Conservation (phyloP, 2,888 invertebrate species). For the Lutraria lutraria region DNA sequence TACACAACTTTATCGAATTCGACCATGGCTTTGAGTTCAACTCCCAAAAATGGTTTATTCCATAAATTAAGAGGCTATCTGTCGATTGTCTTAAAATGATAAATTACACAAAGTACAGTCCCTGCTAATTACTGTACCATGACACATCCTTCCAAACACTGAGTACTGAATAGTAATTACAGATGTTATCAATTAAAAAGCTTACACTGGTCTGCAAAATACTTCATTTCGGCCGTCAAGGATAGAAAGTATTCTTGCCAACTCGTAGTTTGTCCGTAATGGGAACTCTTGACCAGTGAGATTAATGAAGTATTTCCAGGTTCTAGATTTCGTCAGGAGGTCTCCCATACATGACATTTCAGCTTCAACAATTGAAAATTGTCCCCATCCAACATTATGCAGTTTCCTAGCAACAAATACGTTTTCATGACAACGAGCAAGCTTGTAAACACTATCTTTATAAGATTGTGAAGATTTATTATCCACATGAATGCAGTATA, state of each 20-base stretch:
- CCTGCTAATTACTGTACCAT: too few species aligned
- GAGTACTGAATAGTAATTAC: too few species aligned
- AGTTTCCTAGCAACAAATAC: slow-evolving; percentile 77
- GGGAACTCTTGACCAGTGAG: slow-evolving; percentile 84
- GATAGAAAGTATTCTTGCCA: slow-evolving; percentile 77
- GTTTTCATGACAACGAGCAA: slow-evolving; percentile 82
- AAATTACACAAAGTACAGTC: too few species aligned
- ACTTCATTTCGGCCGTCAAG: too few species aligned
- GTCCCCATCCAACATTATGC: slow-evolving; percentile 79
- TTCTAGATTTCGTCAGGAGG: slow-evolving; percentile 65
- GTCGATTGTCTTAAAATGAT: too few species aligned
- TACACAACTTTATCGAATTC: too few species aligned
- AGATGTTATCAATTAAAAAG: too few species aligned
- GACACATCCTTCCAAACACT: too few species aligned
- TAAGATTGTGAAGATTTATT: slow-evolving; percentile 72
- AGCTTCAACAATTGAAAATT: slow-evolving; percentile 80
- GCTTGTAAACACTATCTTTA: slow-evolving; percentile 69
- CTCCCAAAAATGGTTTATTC: too few species aligned
- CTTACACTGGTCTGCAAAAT: too few species aligned
- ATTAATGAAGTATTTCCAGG: slow-evolving; percentile 85
- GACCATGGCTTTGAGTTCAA: too few species aligned
- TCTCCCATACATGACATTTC: slow-evolving; percentile 83
- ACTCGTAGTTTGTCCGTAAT: slow-evolving; percentile 82
- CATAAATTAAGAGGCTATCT: too few species aligned
- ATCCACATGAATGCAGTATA: slow-evolving; percentile 85